Evolutionary conservation across 2,888 invertebrate species (phyloP).

Genomic region (Synanthedon tipuliformis): DNA sequence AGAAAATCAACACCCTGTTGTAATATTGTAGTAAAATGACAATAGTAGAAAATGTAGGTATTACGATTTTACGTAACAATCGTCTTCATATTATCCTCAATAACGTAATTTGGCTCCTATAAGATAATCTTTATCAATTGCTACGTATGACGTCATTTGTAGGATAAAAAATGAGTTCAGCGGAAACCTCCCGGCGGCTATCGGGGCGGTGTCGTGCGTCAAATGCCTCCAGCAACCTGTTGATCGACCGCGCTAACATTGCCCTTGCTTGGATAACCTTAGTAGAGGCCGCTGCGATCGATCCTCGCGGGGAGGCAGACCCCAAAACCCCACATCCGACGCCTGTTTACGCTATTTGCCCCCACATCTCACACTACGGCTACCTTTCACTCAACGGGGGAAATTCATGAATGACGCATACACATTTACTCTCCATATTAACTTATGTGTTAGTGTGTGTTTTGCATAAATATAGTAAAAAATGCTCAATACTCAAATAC

Average conservation of each 20-base stretch:
- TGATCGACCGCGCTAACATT: slow-evolving; percentile 36
- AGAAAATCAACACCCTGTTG: too few species aligned
- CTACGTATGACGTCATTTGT: slow-evolving; percentile 33
- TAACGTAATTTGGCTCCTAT: too few species aligned
- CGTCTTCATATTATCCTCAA: too few species aligned
- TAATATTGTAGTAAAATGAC: too few species aligned
- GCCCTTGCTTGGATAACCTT: slow-evolving; percentile 59
- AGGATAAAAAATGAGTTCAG: slow-evolving; percentile 33
- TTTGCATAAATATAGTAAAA: neutral
- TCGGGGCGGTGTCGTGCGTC: slow-evolving; percentile 30
- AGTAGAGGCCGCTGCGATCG: slow-evolving; percentile 30
- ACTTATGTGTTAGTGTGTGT: neutral
- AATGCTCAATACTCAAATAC: too few species aligned
- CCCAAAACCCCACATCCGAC: slow-evolving; percentile 13
- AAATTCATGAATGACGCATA: slow-evolving; percentile 56
- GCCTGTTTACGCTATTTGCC: slow-evolving; percentile 1
- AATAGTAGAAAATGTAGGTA: too few species aligned
- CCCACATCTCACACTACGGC: slow-evolving; percentile 24
- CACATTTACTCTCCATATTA: slow-evolving; percentile 17
- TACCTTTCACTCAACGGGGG: slow-evolving; percentile 22
- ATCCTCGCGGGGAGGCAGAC: slow-evolving; percentile 31
- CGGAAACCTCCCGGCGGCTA: slow-evolving; percentile 20
- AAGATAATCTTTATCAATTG: slow-evolving; percentile 11
- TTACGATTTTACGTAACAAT: too few species aligned
- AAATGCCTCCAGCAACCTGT: slow-evolving; percentile 43